These are phyloP conservation scores for Tetragonula clypearis DNA, from an alignment of 1,140 invertebrate species.

Conservation along the genomic window DNA sequence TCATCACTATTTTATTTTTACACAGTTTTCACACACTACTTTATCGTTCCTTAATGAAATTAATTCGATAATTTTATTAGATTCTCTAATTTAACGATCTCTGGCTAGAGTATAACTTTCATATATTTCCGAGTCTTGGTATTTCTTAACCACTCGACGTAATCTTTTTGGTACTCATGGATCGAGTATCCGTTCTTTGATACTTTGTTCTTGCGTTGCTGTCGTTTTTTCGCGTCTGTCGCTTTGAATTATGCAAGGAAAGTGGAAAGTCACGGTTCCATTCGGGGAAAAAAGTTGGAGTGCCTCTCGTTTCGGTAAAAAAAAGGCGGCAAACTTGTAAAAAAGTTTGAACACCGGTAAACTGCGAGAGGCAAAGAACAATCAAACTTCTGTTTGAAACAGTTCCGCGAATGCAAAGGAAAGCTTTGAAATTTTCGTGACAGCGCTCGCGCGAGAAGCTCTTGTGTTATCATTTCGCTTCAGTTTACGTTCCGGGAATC, in stretches of 20 bases:
- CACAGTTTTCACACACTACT: no score
- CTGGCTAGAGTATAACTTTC: no score
- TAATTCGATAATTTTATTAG: background rate
- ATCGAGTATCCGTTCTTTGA: background rate
- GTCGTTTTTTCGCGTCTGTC: background rate
- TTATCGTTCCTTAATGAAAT: no score
- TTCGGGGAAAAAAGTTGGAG: background rate
- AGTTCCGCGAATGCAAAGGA: background rate
- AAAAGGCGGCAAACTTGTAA: background rate
- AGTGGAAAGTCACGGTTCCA: background rate
- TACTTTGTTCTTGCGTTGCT: background rate
- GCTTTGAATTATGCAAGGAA: background rate
- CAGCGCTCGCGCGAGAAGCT: background rate
- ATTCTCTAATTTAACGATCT: background rate
- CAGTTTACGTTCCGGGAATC: background rate
- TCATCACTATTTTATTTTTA: no score
- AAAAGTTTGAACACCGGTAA: conserved; percentile 14
- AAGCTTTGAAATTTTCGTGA: conserved; percentile 12
- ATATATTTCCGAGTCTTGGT: background rate
- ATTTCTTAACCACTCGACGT: background rate
- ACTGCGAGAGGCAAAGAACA: background rate
- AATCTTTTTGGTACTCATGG: background rate
- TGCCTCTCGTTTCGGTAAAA: background rate
- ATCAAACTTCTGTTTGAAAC: conserved; percentile 20
- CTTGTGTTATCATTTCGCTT: background rate